Percentiles rank a stretch among this genome's conserved stretches.
Conservation (phyloP, 2,113 vertebrate genomes). For the human (Homo sapiens) region GRCh38 chr4:29248501-29249000, state of each 20-base stretch:
- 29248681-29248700: background rate
- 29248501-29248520: background rate
- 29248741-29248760: background rate
- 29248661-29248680: background rate
- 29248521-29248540: background rate
- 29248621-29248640: background rate
- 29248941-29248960: background rate
- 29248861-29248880: background rate
- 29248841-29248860: background rate
- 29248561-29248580: background rate
- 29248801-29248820: background rate
- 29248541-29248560: background rate
- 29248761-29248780: background rate
- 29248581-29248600: background rate
- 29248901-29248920: background rate
- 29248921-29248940: background rate
- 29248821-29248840: background rate
- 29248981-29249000: background rate
- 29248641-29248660: background rate
- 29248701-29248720: background rate
- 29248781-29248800: background rate
- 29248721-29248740: background rate
- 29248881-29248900: background rate
- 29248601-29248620: background rate
- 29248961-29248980: background rate